These are phyloP conservation scores for Myocastor coypus DNA, from an alignment of 2,113 vertebrate genomes.

Conservation along the genomic window DNA sequence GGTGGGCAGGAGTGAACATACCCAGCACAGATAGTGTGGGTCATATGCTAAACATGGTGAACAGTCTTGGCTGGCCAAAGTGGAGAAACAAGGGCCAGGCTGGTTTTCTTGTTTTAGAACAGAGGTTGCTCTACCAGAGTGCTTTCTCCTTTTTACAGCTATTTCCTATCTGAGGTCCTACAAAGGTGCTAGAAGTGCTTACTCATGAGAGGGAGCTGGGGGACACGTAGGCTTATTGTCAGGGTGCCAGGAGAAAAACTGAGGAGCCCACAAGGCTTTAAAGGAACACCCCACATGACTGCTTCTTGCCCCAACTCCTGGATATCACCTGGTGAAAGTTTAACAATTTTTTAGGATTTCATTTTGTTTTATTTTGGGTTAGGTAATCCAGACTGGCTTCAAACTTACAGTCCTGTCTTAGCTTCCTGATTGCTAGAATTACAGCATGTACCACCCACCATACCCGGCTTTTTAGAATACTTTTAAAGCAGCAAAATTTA, in stretches of 20 bases:
- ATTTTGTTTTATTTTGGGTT: not conserved
- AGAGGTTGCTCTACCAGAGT: not conserved
- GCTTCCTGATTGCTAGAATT: not conserved
- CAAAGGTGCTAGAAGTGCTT: constrained; percentile 85
- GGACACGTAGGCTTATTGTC: constrained; percentile 53
- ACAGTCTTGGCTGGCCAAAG: fast-evolving
- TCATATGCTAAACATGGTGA: not conserved
- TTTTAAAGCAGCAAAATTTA: not conserved
- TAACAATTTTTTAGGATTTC: not conserved
- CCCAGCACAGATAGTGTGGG: not conserved
- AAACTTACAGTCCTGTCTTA: not conserved
- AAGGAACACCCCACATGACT: not conserved
- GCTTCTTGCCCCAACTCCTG: not conserved
- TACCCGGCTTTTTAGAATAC: not conserved
- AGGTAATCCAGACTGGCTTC: not conserved
- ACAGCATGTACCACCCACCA: not conserved
- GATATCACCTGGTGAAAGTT: not conserved
- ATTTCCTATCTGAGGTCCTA: constrained; percentile 84
- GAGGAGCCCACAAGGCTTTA: not conserved
- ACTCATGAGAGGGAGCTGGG: constrained; percentile 84
- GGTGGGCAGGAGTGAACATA: not conserved
- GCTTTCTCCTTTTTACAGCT: not conserved
- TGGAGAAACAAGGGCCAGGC: not conserved
- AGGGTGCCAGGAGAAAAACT: not conserved
- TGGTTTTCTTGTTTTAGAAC: not conserved